A percentile compares a stretch with the other conserved stretches of the same genome.
These are phyloP conservation scores for Morinoia aosen DNA, from an alignment of 2,888 invertebrate genomes.

Conservation along the genomic window DNA sequence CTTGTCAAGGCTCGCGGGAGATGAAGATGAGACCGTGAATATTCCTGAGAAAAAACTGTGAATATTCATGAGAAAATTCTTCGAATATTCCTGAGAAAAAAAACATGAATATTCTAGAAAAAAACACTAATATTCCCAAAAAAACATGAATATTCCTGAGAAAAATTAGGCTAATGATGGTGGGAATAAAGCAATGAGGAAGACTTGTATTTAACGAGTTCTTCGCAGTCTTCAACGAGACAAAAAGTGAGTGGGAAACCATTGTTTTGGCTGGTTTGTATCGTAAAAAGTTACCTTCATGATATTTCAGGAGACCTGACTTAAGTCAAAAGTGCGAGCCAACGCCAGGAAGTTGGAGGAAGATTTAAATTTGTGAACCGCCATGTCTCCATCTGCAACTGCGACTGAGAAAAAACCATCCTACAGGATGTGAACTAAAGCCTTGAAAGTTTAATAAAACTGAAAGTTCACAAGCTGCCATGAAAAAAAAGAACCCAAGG, in stretches of 20 bases:
- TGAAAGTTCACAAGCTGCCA: background rate
- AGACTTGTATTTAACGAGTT: background rate
- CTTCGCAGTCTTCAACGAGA: background rate
- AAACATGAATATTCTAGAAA: too few species aligned
- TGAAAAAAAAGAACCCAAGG: background rate
- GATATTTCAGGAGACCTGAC: background rate
- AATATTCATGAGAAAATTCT: background rate
- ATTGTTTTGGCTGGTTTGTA: background rate
- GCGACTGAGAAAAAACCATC: background rate
- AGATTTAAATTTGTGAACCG: background rate
- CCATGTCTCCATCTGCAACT: background rate
- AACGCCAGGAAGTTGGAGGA: background rate
- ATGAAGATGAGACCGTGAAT: background rate
- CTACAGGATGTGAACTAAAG: background rate
- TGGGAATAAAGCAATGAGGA: background rate
- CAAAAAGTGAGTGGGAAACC: background rate
- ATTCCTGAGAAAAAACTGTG: background rate
- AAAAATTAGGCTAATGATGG: background rate
- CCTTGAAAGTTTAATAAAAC: background rate
- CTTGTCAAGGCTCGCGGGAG: background rate
- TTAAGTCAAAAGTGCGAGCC: background rate
- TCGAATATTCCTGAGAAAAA: too few species aligned
- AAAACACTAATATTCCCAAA: too few species aligned
- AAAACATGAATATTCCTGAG: background rate
- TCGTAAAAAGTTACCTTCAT: background rate